phyloP scores from a whole-genome alignment of 2,888 invertebrate species.

The Tetrapedia diversipes region DNA sequence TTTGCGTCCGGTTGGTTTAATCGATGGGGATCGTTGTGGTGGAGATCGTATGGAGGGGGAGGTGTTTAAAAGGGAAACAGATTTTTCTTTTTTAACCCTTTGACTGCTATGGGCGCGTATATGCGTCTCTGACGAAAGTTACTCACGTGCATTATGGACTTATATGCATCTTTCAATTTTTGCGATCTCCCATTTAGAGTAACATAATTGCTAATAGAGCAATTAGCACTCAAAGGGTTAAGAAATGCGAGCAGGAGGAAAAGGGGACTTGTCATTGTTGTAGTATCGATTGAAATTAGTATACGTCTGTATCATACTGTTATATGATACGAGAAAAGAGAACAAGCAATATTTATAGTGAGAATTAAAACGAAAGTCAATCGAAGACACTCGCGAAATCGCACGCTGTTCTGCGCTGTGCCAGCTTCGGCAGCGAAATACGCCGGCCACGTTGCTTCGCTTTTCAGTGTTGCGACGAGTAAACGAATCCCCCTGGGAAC shows the following conservation, averaged over 20 bases:
- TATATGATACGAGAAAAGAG: too few relatives aligned
- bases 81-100: too few relatives aligned
- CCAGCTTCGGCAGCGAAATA: conserved; percentile 23
- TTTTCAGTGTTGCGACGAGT: conserved; percentile 49
- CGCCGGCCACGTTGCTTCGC: conserved; percentile 56
- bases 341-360: too few relatives aligned
- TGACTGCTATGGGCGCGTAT: too few relatives aligned
- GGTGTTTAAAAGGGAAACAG: neutral
- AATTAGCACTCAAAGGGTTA: too few relatives aligned
- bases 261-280: neutral
- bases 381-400: neutral
- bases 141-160: too few relatives aligned
- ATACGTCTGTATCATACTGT: too few relatives aligned
- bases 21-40: neutral
- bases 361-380: neutral
- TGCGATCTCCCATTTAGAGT: too few relatives aligned
- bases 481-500: conserved; percentile 24
- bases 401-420: conserved; percentile 11
- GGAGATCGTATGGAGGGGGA: neutral
- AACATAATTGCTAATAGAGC: too few relatives aligned
- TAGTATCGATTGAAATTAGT: too few relatives aligned
- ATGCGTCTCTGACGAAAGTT: too few relatives aligned
- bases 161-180: too few relatives aligned
- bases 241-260: neutral
- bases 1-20: conserved; percentile 5